Percentiles rank a stretch among this genome's conserved stretches.
phyloP scores from a whole-genome alignment of 2,113 vertebrate species.

The Haemorhous mexicanus region DNA sequence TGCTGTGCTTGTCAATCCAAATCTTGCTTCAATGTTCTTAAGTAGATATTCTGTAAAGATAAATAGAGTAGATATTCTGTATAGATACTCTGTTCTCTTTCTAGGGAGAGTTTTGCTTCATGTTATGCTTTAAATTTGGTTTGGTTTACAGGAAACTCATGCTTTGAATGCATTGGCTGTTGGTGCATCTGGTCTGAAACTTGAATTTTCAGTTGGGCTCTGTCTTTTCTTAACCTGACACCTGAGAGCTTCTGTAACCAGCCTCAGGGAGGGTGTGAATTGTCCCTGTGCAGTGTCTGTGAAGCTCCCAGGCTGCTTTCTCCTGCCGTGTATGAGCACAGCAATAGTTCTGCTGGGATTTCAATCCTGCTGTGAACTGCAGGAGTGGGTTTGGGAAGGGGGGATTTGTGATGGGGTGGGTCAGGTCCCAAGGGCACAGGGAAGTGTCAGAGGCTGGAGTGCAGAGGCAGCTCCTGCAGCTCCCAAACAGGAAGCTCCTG shows the following conservation, averaged over 20 bases:
- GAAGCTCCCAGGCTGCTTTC: neutral
- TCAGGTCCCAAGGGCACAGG: neutral
- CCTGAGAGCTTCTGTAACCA: neutral
- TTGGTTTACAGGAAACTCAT: neutral
- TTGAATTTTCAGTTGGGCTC: neutral
- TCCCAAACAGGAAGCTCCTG: neutral
- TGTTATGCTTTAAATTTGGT: neutral
- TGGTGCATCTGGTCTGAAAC: neutral
- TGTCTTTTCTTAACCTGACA: neutral
- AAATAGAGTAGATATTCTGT: neutral
- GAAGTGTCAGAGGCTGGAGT: neutral
- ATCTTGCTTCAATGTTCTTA: neutral
- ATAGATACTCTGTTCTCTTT: neutral
- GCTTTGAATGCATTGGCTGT: neutral
- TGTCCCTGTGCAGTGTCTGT: accelerated
- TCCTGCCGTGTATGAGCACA: neutral
- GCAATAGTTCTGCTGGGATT: neutral
- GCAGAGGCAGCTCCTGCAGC: neutral
- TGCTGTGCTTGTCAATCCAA: neutral
- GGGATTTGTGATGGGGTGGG: neutral
- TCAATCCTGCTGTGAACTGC: neutral
- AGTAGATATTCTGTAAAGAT: neutral
- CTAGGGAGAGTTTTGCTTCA: neutral
- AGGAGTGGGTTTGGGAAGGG: neutral
- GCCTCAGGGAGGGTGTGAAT: neutral